Conservation (phyloP, 2,797 vertebrate genomes). For the Lepus townsendii region DNA sequence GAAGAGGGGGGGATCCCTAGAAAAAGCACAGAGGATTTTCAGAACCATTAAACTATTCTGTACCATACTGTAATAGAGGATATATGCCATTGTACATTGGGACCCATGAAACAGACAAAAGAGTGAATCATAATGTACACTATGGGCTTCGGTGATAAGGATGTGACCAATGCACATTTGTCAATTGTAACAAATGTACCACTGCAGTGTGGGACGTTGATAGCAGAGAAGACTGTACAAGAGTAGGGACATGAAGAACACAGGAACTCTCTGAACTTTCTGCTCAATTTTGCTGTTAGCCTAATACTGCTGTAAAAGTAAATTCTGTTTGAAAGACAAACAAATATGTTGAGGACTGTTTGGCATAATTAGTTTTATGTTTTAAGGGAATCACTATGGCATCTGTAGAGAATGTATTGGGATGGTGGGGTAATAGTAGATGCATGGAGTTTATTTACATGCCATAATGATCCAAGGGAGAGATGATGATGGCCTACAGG, state of each 20-base stretch:
- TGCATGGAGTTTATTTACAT: no score
- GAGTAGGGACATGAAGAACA: no score
- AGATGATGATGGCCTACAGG: not conserved
- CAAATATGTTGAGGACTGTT: not conserved
- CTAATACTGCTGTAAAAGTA: not conserved
- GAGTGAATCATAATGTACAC: not conserved
- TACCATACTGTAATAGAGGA: not conserved
- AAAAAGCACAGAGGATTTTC: not conserved
- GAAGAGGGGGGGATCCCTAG: not conserved
- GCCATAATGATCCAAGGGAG: not conserved
- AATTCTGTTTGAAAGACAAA: not conserved
- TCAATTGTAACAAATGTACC: not conserved
- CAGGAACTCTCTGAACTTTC: not conserved
- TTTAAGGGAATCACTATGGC: not conserved
- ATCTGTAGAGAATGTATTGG: not conserved
- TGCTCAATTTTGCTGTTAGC: not conserved
- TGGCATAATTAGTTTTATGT: not conserved
- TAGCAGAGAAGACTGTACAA: not conserved
- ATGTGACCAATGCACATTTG: not conserved
- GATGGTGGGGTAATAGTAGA: not conserved
- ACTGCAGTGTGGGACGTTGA: no score
- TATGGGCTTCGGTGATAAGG: not conserved
- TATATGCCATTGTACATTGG: not conserved
- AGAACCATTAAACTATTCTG: no score
- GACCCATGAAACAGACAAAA: not conserved